Percentiles rank a stretch among this genome's conserved stretches.
phyloP scores from a whole-genome alignment of 2,797 vertebrate species.

The Caiman crocodilus region DNA sequence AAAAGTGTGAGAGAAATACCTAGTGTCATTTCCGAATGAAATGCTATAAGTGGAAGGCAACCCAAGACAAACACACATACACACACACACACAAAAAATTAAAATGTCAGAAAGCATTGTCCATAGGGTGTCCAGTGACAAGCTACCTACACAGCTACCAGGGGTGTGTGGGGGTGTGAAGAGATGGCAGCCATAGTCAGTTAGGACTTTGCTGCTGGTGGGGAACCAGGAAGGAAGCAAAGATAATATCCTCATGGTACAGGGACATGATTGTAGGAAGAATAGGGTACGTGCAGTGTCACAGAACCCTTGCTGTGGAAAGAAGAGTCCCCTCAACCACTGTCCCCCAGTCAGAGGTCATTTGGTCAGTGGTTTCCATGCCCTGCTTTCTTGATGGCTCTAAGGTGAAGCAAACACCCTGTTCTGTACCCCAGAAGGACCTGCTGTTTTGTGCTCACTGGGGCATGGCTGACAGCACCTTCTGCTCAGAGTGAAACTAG shows the following conservation, averaged over 20 bases:
- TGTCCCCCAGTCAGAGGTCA: not conserved
- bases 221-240: not conserved
- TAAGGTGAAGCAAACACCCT: not conserved
- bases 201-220: not conserved
- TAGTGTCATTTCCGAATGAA: constrained; percentile 92
- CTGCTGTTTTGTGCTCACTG: not conserved
- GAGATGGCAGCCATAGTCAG: not conserved
- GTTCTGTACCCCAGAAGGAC: not conserved
- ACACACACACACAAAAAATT: constrained; percentile 82
- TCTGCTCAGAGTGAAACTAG: not conserved
- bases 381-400: not conserved
- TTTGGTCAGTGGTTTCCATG: not conserved
- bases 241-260: not conserved
- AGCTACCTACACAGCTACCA: not conserved
- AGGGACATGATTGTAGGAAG: not conserved
- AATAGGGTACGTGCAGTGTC: not conserved
- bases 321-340: not conserved
- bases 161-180: not conserved
- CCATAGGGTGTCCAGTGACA: not conserved
- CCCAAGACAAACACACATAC: constrained; percentile 81
- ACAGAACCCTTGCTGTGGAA: not conserved
- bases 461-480: not conserved
- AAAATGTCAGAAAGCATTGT: constrained; percentile 82
- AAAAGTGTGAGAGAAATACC: constrained; percentile 85
- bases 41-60: constrained; percentile 88